These are phyloP conservation scores for Pammene aurita DNA, from an alignment of 2,888 invertebrate genomes.

Conservation along the genomic window DNA sequence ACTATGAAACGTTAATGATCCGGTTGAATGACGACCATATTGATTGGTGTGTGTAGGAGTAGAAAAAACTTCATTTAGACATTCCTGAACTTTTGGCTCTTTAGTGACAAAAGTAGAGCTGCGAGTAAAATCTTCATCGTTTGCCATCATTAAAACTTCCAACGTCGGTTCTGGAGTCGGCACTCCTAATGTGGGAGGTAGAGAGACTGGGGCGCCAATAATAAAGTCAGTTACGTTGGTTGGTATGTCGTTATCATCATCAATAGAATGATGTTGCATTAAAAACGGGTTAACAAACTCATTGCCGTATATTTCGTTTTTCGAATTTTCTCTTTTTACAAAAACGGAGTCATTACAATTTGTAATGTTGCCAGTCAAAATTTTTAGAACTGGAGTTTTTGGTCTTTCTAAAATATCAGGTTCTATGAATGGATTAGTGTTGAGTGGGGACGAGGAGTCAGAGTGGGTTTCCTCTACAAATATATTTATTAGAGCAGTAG, in stretches of 20 bases:
- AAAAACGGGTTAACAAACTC: conserved; percentile 74
- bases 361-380: conserved; percentile 62
- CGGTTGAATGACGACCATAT: conserved; percentile 48
- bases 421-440: conserved; percentile 62
- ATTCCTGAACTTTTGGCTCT: conserved; percentile 35
- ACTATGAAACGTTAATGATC: conserved; percentile 63
- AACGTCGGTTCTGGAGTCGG: conserved; percentile 64
- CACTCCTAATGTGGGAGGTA: conserved; percentile 67
- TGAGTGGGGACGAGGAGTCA: conserved; percentile 48
- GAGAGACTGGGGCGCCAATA: conserved; percentile 80
- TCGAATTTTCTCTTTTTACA: conserved; percentile 53
- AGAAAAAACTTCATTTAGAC: conserved; percentile 49
- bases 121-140: conserved; percentile 41
- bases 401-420: conserved; percentile 61
- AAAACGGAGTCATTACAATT: conserved; percentile 61
- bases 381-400: conserved; percentile 75
- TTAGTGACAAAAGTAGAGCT: conserved; percentile 31
- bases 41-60: conserved; percentile 51
- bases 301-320: conserved; percentile 59
- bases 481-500: conserved; percentile 60
- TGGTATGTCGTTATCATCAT: conserved; percentile 50
- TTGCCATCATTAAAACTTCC: conserved; percentile 59
- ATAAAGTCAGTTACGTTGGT: conserved; percentile 68
- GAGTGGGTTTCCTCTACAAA: conserved; percentile 54
- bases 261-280: conserved; percentile 52